Evolutionary conservation across 2,888 invertebrate genomes (phyloP), one percentile per base, ranked within the genome.

Genomic region (Ommatoiulus sabulosus): DNA sequence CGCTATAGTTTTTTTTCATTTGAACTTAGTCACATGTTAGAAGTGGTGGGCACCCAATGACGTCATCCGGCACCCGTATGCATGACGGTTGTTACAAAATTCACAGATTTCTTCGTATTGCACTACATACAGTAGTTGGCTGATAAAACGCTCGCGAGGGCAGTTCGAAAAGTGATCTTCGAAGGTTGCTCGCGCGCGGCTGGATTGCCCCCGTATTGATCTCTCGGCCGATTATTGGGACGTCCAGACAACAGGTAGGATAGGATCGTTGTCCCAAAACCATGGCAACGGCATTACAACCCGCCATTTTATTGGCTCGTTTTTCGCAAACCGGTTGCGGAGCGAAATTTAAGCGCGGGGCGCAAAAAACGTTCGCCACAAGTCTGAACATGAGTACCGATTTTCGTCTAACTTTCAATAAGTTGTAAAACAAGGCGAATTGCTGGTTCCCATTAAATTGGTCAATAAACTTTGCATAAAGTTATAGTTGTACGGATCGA

Each of bases 191-290:
- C 8, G 20, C 10, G 72, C 72, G 2, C 8, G 1, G 20, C 10
- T 24, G 72, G 72, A 24, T 24, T 24, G 24, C 72, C 72, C 72
- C 24, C 72, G 72, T 72, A 72, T 72, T 72, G 72, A 72, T 72
- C 72, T 72, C 72, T 20, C 24, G 7, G 24, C 7, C 72, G 72
- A 72, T 72, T 72, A 72, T 72, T 72, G 72, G 72, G 72, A 72
- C 72, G 72, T 72, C 72, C 72, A 72, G 72, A 72, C 72, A 72
- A 72, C 72, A 72, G 72, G 72, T 72, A 72, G 72, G 72, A 72
- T 72, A 72, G 72, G 24, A 72, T 72, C 72, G 72, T 72, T 72
- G 24, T 72, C 72, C 72, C 72, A 72, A 72, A 10, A 72, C 72
- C 72, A 72, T 72, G 72, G 72, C 72, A 72, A 72, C 72, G 72